Base-by-base conservation (phyloP, 2,888 invertebrate genomes). In the Scotopteryx bipunctaria region DNA sequence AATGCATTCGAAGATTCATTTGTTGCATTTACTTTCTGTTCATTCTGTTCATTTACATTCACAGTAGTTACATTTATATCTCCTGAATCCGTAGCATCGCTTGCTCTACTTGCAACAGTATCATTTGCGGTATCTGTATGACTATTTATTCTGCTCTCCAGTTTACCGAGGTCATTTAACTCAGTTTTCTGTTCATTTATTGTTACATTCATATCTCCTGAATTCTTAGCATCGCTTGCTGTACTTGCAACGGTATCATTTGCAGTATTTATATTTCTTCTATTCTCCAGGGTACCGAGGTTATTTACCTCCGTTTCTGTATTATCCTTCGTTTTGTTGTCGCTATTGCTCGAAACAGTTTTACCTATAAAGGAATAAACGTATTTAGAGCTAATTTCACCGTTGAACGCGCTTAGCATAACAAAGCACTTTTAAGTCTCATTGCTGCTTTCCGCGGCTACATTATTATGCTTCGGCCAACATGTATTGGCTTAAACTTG, bases 341-440 rank as follows among this genome's bases (percentile, higher is more conserved):
- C 32, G 19, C 16, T 29, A 9, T 43, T 43, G 9, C 25, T 38
- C 14, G 49, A 43, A 38, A 15, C 16, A 43, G 6, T 14, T 50
- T n/a, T 43, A 8, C 49, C 49, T 50, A 46, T 9, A 46, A 46
- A 21, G n/a, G 14, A 11, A 29, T 8, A 35, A 11, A n/a, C n/a
- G n/a, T n/a, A n/a, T n/a, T n/a, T n/a, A n/a, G n/a, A n/a, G n/a
- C n/a, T n/a, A n/a, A n/a, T n/a, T n/a, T n/a, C n/a, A n/a, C n/a
- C n/a, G n/a, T n/a, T n/a, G n/a, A n/a, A n/a, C n/a, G n/a, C n/a
- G n/a, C n/a, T n/a, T n/a, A n/a, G n/a, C n/a, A n/a, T n/a, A n/a
- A n/a, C n/a, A n/a, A n/a, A n/a, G n/a, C n/a, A n/a, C n/a, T n/a
- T n/a, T n/a, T n/a, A n/a, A n/a, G n/a, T n/a, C n/a, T n/a, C n/a